Evolutionary conservation across 2,797 vertebrate genomes (phyloP).

Genomic region (Limnodromus scolopaceus): DNA sequence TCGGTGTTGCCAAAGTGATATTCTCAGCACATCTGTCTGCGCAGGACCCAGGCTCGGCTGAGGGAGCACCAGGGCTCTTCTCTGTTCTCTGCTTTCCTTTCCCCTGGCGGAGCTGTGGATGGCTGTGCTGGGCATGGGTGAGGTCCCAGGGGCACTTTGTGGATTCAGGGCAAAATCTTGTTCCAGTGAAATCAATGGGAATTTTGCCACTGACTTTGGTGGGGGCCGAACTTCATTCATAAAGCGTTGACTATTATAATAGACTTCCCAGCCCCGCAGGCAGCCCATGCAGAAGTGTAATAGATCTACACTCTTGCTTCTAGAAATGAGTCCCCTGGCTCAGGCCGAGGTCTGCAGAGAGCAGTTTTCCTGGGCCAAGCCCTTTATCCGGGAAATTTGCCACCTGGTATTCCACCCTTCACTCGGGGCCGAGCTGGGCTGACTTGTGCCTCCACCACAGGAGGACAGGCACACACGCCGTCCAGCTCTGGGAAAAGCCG

Average conservation of each 20-base stretch:
- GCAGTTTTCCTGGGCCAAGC: neutral
- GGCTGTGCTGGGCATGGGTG: neutral
- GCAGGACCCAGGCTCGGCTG: neutral
- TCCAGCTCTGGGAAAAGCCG: neutral
- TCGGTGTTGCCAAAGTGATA: neutral
- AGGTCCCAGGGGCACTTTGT: neutral
- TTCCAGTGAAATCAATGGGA: neutral
- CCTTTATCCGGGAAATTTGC: neutral
- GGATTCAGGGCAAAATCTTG: neutral
- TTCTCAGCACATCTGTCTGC: neutral
- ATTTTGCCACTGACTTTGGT: constrained; percentile 6
- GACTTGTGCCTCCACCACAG: neutral
- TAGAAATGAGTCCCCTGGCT: constrained; percentile 3
- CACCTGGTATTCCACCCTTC: neutral
- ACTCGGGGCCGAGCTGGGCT: neutral
- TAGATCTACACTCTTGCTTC: constrained; percentile 8
- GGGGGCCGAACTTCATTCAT: constrained; percentile 32
- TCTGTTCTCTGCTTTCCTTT: neutral
- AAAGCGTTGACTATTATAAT: neutral
- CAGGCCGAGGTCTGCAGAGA: neutral
- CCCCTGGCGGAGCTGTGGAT: neutral
- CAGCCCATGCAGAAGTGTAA: constrained; percentile 10
- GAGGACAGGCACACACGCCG: accelerated
- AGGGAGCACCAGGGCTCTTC: neutral
- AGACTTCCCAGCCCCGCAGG: constrained; percentile 13